Base-by-base conservation (phyloP, 2,888 invertebrate genomes). In the Nemotelus pantherinus region DNA sequence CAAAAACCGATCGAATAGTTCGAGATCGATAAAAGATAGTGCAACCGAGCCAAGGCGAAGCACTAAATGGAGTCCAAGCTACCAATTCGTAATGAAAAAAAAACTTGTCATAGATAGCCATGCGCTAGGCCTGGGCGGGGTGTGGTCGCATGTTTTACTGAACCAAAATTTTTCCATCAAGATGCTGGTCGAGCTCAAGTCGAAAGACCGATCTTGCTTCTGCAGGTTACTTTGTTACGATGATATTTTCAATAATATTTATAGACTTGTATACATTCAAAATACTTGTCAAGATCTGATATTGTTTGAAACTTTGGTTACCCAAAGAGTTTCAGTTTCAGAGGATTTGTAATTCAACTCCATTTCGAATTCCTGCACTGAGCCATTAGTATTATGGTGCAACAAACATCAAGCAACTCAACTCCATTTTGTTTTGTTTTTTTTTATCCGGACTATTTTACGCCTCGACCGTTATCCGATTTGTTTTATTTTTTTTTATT, bases 61-160 rank as follows among this genome's bases (percentile, higher is more conserved):
- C 45, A 25, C 10, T n/a, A 25, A n/a, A 45, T 65, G 25, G 3
- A 9, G 65, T 25, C 25, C 25, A 25, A 65, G 65, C 44, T 2
- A 10, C 65, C 25, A 44, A 45, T 10, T 6, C 55, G 41, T 43
- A 70, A 53, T 70, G 53, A 70, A 70, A 43, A 25, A 25, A 43
- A 70, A 70, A 70, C 70, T 70, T 70, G 70, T 70, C 70, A 70
- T 70, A 53, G 70, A 43, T 47, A 70, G 55, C 25, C 25, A 55
- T 39, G n/a, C 70, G n/a, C 55, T 70, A 41, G 70, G 53, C 47
- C 55, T 70, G 70, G 70, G 70, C 70, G 70, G 53, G 70, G 70
- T 67, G 67, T 70, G n/a, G 48, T 39, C 53, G 53, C 7, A 55
- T 25, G 44, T 41, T 53, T 55, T 47, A 70, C 44, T 70, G 47